Evolutionary conservation across 2,797 vertebrate species (phyloP).

Genomic region (Lates japonicus): DNA sequence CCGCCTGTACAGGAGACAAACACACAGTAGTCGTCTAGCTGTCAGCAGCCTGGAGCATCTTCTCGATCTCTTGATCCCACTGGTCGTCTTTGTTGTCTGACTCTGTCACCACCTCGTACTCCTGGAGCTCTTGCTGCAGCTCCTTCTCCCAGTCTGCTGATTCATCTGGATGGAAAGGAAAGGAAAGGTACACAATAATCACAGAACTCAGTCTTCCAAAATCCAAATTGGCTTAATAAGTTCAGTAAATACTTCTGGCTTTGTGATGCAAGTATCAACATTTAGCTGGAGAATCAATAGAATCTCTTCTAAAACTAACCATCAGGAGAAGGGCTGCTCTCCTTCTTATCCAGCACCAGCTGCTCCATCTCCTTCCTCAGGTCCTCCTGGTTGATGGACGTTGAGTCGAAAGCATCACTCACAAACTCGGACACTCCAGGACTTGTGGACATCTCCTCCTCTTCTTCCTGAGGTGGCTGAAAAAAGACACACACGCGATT

Average conservation of each 20-base stretch:
- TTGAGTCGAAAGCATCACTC: constrained; percentile 95
- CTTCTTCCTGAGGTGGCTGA: constrained; percentile 84
- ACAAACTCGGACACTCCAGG: constrained; percentile 97
- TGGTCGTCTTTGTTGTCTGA: constrained; percentile 92
- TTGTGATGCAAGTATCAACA: neutral
- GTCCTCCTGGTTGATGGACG: constrained; percentile 93
- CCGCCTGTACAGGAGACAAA: neutral
- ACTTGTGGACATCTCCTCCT: constrained; percentile 96
- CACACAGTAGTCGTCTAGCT: constrained; percentile 40
- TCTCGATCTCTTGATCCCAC: constrained; percentile 97
- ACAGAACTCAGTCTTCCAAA: neutral
- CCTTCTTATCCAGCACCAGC: constrained; percentile 95
- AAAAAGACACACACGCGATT: neutral
- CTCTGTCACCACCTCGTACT: constrained; percentile 94
- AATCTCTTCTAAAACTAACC: constrained; percentile 78
- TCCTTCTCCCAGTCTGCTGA: constrained; percentile 95
- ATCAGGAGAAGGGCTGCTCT: constrained; percentile 82
- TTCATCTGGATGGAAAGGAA: constrained; percentile 72
- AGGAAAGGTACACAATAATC: neutral
- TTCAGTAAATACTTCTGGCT: neutral
- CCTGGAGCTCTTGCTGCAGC: constrained; percentile 95
- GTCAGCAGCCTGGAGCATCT: constrained; percentile 92
- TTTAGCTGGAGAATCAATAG: neutral
- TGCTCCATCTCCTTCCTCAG: constrained; percentile 98
- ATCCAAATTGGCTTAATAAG: neutral